Evolutionary conservation across 1,140 invertebrate species (phyloP).

Genomic region (Papilio aristodemus): DNA sequence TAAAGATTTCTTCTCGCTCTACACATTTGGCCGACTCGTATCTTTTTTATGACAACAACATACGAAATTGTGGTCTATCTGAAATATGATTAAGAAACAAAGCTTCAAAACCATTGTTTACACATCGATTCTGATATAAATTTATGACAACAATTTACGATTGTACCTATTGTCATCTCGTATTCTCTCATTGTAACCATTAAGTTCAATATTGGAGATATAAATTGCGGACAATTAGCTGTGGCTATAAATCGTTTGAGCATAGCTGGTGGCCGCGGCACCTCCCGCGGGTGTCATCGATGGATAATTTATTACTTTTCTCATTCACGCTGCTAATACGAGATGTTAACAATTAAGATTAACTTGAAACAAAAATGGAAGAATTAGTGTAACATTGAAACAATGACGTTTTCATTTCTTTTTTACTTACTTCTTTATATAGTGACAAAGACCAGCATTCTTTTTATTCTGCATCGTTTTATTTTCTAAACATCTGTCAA

Average conservation of each 20-base stretch:
- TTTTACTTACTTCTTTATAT: too few relatives aligned
- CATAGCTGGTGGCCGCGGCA: conserved; percentile 44
- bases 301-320: conserved; percentile 66
- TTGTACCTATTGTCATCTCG: conserved; percentile 6
- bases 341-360: background rate
- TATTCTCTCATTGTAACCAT: conserved; percentile 19
- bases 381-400: too few relatives aligned
- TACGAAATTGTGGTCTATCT: too few relatives aligned
- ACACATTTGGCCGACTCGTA: too few relatives aligned
- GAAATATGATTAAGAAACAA: too few relatives aligned
- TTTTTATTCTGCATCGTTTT: too few relatives aligned
- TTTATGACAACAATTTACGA: conserved; percentile 12
- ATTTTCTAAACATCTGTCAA: too few relatives aligned
- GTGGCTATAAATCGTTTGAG: conserved; percentile 58
- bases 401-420: too few relatives aligned
- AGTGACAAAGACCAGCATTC: too few relatives aligned
- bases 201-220: conserved; percentile 36
- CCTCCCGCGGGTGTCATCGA: conserved; percentile 68
- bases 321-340: conserved; percentile 35
- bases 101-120: too few relatives aligned
- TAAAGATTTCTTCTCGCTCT: too few relatives aligned
- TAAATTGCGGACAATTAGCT: conserved; percentile 69
- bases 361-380: background rate
- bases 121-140: background rate
- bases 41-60: too few relatives aligned